Evolutionary conservation across 2,797 vertebrate species (phyloP), one percentile per base, ranked within the genome.

Genomic region (Falco biarmicus): DNA sequence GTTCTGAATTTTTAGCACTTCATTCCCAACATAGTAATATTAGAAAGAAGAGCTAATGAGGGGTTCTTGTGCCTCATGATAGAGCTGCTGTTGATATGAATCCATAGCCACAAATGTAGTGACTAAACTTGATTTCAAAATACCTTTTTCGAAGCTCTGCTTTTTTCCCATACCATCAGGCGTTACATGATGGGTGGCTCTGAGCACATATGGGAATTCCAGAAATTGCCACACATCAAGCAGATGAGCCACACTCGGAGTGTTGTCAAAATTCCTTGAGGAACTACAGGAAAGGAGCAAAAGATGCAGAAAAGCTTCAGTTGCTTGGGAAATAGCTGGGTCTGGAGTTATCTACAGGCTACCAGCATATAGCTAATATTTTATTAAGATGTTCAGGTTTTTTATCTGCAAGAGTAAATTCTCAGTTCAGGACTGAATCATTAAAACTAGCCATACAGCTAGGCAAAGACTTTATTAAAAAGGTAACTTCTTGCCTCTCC

Each of bases 121-220:
- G 84, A 93, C 73, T 82, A 28, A 20, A 48, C 47, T 41, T 84
- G 59, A 53, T 92, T 93, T 89, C 83, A 43, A 80, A 39, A 84
- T 48, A 47, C 34, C 61, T 57, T 77, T 85, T 80, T 88, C 69
- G 69, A 70, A 65, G 25, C 5, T 48, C 68, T 70, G n/a, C 59
- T 89, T 91, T 78, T 90, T 97, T 97, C 97, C 92, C 96, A 96
- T 90, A 61, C 37, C 69, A 80, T 94, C 84, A 90, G 48, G 3
- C 4, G 65, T 83, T 94, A 91, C 68, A 75, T 61, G 51, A 60
- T 32, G 41, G 71, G 29, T 90, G 69, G 56, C 15, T 87, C 71
- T 77, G 85, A 84, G 94, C 50, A 64, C 48, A 32, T 7, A 37
- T 54, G 56, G 79, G 31, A 91, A 70, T 53, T 51, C 37, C 73